Evolutionary conservation across 2,113 vertebrate species (phyloP).

Genomic region (Sinocyclocheilus anophthalmus): DNA sequence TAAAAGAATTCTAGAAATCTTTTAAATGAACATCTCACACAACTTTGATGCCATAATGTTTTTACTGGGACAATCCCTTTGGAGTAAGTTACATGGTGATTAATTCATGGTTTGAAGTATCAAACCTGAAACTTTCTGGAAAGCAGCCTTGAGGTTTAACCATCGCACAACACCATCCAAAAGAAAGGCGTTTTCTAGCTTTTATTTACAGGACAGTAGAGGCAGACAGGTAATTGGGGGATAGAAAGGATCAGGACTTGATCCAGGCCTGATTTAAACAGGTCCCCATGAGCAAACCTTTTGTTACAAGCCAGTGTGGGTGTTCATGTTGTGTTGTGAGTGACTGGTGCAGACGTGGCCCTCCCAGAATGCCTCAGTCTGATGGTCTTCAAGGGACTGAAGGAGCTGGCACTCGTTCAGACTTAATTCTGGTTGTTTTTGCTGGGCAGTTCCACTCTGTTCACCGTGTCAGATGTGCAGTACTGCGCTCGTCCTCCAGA

Average conservation of each 20-base stretch:
- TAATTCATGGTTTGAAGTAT: background rate
- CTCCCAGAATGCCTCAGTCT: constrained; percentile 14
- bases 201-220: constrained; percentile 3
- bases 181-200: background rate
- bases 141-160: background rate
- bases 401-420: background rate
- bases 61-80: background rate
- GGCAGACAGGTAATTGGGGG: background rate
- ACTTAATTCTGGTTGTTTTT: constrained; percentile 51
- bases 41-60: background rate
- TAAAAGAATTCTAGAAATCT: too few species aligned
- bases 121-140: background rate
- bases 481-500: constrained; percentile 58
- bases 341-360: background rate
- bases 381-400: background rate
- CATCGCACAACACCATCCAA: background rate
- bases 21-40: background rate
- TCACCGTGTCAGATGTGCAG: constrained; percentile 68
- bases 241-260: background rate
- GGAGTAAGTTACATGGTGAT: background rate
- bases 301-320: background rate
- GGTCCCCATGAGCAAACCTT: background rate
- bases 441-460: constrained; percentile 65
- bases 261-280: background rate
- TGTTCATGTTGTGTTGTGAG: constrained; percentile 23